Conservation (phyloP, 2,797 vertebrate genomes). For the Enteromius mattozi region DNA sequence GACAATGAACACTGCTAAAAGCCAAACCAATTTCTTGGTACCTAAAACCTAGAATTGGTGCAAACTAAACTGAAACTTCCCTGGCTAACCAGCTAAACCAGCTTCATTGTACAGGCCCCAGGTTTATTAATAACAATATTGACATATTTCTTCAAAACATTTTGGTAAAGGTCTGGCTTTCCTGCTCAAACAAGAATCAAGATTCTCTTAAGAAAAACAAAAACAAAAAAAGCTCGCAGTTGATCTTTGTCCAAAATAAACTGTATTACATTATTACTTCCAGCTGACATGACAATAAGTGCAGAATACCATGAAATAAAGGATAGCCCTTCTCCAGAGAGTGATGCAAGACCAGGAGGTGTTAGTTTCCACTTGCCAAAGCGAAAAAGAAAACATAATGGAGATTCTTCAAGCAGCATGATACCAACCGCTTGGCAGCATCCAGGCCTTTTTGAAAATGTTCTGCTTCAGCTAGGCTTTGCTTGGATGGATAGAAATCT, state of each 20-base stretch:
- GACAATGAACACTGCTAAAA: too few relatives aligned
- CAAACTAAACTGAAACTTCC: too few relatives aligned
- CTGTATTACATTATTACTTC: conserved; percentile 53
- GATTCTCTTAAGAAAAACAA: conserved; percentile 43
- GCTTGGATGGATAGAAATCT: conserved; percentile 1
- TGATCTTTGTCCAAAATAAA: conserved; percentile 50
- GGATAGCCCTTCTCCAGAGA: conserved; percentile 25
- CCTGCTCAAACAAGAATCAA: conserved; percentile 57
- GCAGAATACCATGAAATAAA: conserved; percentile 17
- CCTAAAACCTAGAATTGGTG: too few relatives aligned
- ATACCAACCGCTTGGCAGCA: conserved; percentile 26
- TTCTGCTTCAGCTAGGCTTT: conserved; percentile 24
- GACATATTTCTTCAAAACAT: conserved; percentile 63
- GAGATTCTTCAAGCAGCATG: conserved; percentile 43
- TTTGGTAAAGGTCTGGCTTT: conserved; percentile 53
- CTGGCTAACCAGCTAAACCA: too few relatives aligned
- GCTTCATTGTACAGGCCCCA: too few relatives aligned
- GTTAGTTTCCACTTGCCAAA: conserved; percentile 49
- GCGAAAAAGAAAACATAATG: conserved; percentile 33
- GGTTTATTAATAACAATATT: conserved; percentile 66
- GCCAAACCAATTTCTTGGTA: too few relatives aligned
- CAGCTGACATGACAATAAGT: conserved; percentile 40
- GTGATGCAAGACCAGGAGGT: conserved; percentile 32
- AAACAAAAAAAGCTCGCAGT: conserved; percentile 58
- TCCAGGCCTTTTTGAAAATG: conserved; percentile 31